Evolutionary conservation across 2,113 vertebrate genomes (phyloP), one percentile per base, ranked within the genome.

Genomic region (Rutilus rutilus): DNA sequence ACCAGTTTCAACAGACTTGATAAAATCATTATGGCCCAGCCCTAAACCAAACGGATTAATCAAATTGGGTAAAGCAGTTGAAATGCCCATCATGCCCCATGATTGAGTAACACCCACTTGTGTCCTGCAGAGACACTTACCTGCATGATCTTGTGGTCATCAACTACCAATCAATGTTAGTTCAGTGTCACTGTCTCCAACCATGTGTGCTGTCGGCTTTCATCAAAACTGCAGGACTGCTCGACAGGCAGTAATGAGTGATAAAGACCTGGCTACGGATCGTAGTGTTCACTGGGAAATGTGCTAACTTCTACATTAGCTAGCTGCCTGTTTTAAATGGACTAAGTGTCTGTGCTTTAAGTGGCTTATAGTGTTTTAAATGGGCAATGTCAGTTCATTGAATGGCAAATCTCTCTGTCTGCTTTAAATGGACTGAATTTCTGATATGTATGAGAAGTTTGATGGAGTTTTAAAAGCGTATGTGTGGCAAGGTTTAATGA

Each of bases 181-280:
- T 15, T 50, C 47, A 50, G 15, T 15, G 47, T 50, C 12, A 14
- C 12, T 50, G 47, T 50, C 4, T 50, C 47, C 11, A 47, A 10
- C 45, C 45, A 50, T 50, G 47, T 4, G 12, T 50, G 47, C 47
- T 50, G 12, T 50, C 14, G 4, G 14, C 47, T 50, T 50, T 50
- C 47, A 50, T 14, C 47, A 15, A 15, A 50, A 15, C 39, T 39
- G 67, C 33, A 39, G 4, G 19, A 6, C 19, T 4, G 17, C 67
- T 71, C 30, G 67, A 71, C 67, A 71, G 65, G 36, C 36, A 71
- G 67, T 71, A 42, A 71, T 71, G 39, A 71, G 67, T 12, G 67
- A 12, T 71, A 42, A 71, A 71, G 67, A 71, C 36, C 17, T 23
- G 67, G 33, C 67, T 23, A 71, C 23, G 67, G 33, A 71, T 71